Evolutionary conservation across 2,113 vertebrate species (phyloP).

Genomic region (Platysteira castanea): DNA sequence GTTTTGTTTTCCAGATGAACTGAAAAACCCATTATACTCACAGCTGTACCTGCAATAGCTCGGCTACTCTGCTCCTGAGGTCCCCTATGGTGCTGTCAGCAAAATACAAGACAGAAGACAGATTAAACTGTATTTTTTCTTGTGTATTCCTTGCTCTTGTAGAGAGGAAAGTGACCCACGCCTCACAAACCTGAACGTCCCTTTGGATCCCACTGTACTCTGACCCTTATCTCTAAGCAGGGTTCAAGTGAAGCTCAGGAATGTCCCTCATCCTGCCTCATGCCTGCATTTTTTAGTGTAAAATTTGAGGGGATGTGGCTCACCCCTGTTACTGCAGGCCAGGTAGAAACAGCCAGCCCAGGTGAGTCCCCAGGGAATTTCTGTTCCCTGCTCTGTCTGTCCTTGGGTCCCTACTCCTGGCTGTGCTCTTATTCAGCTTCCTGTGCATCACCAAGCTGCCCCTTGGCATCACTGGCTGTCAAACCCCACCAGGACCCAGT

Average conservation of each 20-base stretch:
- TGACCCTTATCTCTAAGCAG: background rate
- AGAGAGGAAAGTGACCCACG: background rate
- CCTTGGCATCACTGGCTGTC: background rate
- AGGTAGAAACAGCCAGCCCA: background rate
- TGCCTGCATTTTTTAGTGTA: background rate
- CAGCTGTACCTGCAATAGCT: conserved; percentile 36
- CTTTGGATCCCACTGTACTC: background rate
- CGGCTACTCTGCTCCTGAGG: background rate
- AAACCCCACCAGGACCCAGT: background rate
- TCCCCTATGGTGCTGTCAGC: conserved; percentile 12
- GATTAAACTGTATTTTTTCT: background rate
- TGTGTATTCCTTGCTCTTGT: background rate
- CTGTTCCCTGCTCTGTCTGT: background rate
- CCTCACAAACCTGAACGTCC: background rate
- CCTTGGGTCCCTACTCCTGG: background rate
- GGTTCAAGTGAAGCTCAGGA: background rate
- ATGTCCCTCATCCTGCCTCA: background rate
- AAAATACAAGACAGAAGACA: background rate
- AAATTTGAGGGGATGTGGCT: background rate
- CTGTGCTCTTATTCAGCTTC: background rate
- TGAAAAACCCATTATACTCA: conserved; percentile 45
- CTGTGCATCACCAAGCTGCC: background rate
- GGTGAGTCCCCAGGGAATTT: background rate
- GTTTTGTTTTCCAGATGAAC: conserved; percentile 52
- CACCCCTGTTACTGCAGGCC: background rate